Conservation (phyloP, 2,113 vertebrate genomes). For the Pseudorhombus dupliciocellatus region DNA sequence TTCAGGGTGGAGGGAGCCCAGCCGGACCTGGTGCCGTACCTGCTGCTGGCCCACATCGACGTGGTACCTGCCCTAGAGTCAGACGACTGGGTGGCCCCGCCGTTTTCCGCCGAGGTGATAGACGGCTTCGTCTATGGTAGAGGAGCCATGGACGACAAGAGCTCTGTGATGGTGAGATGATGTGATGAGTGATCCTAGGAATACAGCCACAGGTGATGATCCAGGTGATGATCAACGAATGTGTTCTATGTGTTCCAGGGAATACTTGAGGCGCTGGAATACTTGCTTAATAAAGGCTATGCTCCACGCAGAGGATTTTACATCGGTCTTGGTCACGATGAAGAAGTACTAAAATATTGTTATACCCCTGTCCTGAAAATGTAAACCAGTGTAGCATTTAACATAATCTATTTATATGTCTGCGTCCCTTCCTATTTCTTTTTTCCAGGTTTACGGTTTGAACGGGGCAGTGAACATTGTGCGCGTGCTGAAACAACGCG, state of each 20-base stretch:
- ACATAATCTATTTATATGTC: neutral
- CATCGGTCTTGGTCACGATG: slow-evolving; percentile 90
- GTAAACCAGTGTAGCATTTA: neutral
- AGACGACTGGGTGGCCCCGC: slow-evolving; percentile 90
- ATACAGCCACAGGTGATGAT: neutral
- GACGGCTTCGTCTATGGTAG: slow-evolving; percentile 93
- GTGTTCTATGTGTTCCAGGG: slow-evolving; percentile 76
- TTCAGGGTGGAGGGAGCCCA: slow-evolving; percentile 85
- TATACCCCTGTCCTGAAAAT: neutral
- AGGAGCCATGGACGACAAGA: slow-evolving; percentile 93
- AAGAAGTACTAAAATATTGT: slow-evolving; percentile 84
- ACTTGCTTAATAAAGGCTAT: slow-evolving; percentile 87
- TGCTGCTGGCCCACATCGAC: slow-evolving; percentile 93
- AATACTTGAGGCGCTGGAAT: slow-evolving; percentile 91
- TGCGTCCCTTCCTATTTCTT: neutral
- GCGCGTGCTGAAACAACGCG: slow-evolving; percentile 82
- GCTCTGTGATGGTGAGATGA: slow-evolving; percentile 84
- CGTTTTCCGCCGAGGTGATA: slow-evolving; percentile 90
- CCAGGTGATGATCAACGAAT: neutral
- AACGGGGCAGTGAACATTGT: slow-evolving; percentile 86
- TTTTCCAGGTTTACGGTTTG: slow-evolving; percentile 82
- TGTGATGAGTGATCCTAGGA: neutral
- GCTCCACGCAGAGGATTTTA: slow-evolving; percentile 88
- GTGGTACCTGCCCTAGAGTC: slow-evolving; percentile 89
- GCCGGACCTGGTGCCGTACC: slow-evolving; percentile 84